These are phyloP conservation scores for Aricia agestis DNA, from an alignment of 1,140 invertebrate genomes.

Conservation along the genomic window DNA sequence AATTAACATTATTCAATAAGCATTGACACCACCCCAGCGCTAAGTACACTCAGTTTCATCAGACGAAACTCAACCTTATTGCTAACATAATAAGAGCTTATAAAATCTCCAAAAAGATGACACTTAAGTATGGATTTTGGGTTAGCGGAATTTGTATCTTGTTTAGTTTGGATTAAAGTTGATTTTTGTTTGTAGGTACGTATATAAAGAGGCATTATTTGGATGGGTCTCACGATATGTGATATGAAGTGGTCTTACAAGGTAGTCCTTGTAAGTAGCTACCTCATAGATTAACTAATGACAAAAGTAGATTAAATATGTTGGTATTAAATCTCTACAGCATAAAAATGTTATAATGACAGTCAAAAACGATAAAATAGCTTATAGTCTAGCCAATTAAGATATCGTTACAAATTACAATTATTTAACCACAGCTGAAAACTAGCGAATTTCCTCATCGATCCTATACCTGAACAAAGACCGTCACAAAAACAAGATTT, in stretches of 20 bases:
- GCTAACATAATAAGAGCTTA: not conserved
- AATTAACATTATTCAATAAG: constrained; percentile 5
- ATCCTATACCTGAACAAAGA: too few relatives aligned
- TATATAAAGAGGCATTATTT: constrained; percentile 1
- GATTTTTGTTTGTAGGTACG: not conserved
- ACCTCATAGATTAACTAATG: too few relatives aligned
- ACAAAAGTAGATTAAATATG: too few relatives aligned
- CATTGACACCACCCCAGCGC: not conserved
- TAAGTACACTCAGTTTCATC: not conserved
- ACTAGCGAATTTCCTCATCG: too few relatives aligned
- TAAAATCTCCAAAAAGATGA: not conserved
- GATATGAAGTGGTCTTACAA: constrained; percentile 6
- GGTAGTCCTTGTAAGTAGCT: not conserved
- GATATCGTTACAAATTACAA: too few relatives aligned
- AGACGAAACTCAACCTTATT: not conserved
- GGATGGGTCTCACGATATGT: constrained; percentile 5
- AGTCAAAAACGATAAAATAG: too few relatives aligned
- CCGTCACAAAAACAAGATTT: too few relatives aligned
- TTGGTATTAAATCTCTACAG: too few relatives aligned
- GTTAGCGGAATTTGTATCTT: not conserved
- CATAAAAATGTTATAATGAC: too few relatives aligned
- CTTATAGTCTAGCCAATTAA: too few relatives aligned
- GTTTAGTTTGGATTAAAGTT: not conserved
- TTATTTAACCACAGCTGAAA: too few relatives aligned
- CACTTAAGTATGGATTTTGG: not conserved